These are phyloP conservation scores for Hyla sarda DNA, from an alignment of 2,113 vertebrate species.

Conservation along the genomic window DNA sequence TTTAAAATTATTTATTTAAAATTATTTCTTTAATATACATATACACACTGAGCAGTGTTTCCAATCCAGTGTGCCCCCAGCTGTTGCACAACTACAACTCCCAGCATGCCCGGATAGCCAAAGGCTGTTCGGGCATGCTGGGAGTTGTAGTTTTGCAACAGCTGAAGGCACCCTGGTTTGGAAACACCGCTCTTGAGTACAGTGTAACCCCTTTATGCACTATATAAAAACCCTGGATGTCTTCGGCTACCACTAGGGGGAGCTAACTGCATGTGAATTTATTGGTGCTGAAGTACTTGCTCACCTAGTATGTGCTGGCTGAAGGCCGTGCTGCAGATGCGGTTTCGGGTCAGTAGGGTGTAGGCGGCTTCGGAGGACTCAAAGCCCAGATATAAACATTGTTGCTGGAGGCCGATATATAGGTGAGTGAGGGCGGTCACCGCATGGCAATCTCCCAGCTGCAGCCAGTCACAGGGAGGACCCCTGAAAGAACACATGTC, in stretches of 20 bases:
- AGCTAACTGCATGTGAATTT: background rate
- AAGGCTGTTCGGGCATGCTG: too few species aligned
- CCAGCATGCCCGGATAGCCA: too few species aligned
- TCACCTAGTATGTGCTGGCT: slow-evolving; percentile 82
- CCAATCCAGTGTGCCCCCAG: too few species aligned
- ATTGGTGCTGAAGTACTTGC: background rate
- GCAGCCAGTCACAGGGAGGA: slow-evolving; percentile 85
- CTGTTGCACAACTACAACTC: too few species aligned
- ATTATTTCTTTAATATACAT: too few species aligned
- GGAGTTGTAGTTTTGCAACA: too few species aligned
- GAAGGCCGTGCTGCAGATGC: slow-evolving; percentile 79
- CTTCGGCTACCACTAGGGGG: background rate
- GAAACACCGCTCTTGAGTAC: too few species aligned
- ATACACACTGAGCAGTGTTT: too few species aligned
- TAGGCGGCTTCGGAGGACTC: slow-evolving; percentile 77
- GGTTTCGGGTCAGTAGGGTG: slow-evolving; percentile 84
- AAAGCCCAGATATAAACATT: slow-evolving; percentile 86
- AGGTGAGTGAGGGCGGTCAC: slow-evolving; percentile 81
- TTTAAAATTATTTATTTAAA: too few species aligned
- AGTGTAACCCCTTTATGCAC: too few species aligned
- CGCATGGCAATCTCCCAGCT: slow-evolving; percentile 76
- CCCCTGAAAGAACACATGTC: slow-evolving; percentile 70
- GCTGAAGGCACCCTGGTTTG: too few species aligned
- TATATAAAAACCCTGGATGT: too few species aligned
- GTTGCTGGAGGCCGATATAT: slow-evolving; percentile 86